These are phyloP conservation scores for Gadus chalcogrammus DNA, from an alignment of 2,113 vertebrate species.

Conservation along the genomic window DNA sequence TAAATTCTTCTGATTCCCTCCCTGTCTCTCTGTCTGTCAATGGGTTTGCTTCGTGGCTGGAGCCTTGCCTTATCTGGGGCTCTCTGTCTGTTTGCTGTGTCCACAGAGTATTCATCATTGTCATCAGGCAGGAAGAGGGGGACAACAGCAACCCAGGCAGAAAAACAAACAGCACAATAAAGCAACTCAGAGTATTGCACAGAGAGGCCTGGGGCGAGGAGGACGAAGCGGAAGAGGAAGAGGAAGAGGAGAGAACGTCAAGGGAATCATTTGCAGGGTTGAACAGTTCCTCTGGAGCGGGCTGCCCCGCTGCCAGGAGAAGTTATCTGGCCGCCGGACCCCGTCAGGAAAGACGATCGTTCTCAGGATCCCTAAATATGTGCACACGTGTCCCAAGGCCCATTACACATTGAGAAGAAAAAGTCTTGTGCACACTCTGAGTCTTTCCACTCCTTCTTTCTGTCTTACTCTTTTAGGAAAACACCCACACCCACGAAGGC, in stretches of 20 bases:
- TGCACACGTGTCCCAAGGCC: neutral
- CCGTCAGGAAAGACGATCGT: constrained; percentile 11
- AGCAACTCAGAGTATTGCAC: constrained; percentile 8
- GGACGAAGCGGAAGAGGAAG: constrained; percentile 21
- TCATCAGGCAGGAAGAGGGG: constrained; percentile 10
- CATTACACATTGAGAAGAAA: too few relatives aligned
- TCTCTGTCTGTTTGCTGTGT: constrained; percentile 46
- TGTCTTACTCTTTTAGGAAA: neutral
- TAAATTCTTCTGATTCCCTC: neutral
- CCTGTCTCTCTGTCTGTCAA: constrained; percentile 13
- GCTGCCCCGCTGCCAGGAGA: neutral
- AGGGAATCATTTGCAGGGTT: neutral
- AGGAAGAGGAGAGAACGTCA: neutral
- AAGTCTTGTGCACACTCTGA: too few relatives aligned
- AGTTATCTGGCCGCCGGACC: neutral
- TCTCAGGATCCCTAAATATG: constrained; percentile 19
- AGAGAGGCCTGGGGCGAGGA: constrained; percentile 22
- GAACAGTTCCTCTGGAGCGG: constrained; percentile 20
- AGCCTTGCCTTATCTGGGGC: constrained; percentile 33
- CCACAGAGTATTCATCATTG: constrained; percentile 51
- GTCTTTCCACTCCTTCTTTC: too few relatives aligned
- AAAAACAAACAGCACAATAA: constrained; percentile 9
- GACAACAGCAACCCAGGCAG: constrained; percentile 19
- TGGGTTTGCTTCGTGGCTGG: constrained; percentile 34
- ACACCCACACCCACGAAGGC: neutral